phyloP scores from a whole-genome alignment of 1,140 invertebrate species.

The Drosophila rufa region DNA sequence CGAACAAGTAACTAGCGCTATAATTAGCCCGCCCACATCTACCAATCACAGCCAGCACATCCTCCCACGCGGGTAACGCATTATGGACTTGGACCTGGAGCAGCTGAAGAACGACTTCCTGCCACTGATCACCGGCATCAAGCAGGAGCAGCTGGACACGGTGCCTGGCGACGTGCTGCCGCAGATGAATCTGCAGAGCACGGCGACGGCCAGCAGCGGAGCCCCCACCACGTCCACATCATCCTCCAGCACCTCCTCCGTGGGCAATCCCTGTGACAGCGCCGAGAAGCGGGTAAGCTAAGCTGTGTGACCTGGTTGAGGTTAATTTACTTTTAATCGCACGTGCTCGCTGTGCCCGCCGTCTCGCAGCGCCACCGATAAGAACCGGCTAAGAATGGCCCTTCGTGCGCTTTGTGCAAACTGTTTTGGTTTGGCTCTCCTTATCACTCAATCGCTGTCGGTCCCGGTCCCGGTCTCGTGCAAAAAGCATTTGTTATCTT shows the following conservation, averaged over 20 bases:
- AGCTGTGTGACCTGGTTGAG: background rate
- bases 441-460: slow-evolving; percentile 18
- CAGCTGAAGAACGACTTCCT: slow-evolving; percentile 83
- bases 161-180: slow-evolving; percentile 65
- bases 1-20: slow-evolving; percentile 16
- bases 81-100: slow-evolving; percentile 82
- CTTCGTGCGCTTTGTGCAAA: slow-evolving; percentile 1
- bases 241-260: slow-evolving; percentile 68
- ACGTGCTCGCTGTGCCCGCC: slow-evolving; percentile 21
- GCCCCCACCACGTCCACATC: slow-evolving; percentile 74
- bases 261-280: slow-evolving; percentile 83
- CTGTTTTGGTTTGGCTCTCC: slow-evolving; percentile 10
- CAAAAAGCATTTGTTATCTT: slow-evolving; percentile 53
- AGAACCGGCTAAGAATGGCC: background rate
- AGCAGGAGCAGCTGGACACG: slow-evolving; percentile 81
- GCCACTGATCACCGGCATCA: slow-evolving; percentile 77
- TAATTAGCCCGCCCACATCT: slow-evolving; percentile 39
- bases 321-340: slow-evolving; percentile 26
- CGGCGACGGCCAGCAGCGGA: slow-evolving; percentile 35
- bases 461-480: slow-evolving; percentile 29
- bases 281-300: slow-evolving; percentile 82
- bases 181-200: slow-evolving; percentile 56
- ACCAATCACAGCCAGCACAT: slow-evolving; percentile 8
- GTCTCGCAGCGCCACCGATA: slow-evolving; percentile 6
- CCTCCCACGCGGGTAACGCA: slow-evolving; percentile 22